Evolutionary conservation across 92 coral and sea anemone species (phyloP), one percentile per base, ranked within the genome.

Genomic region (Parazoanthus darwini): DNA sequence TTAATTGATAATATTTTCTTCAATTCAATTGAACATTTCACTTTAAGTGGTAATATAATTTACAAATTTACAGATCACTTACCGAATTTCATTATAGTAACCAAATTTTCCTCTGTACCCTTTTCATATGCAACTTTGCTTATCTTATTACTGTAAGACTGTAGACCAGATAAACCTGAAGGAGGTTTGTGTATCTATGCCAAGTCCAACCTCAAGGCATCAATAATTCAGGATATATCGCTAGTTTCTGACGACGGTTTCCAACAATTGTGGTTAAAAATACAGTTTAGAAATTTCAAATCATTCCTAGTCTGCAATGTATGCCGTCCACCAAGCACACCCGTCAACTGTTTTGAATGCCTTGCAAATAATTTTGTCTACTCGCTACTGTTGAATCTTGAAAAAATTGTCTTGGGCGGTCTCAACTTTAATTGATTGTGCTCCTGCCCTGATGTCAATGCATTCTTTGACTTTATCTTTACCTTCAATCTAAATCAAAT

Each of bases 251-350:
- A 78, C 54, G 85, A 79, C 67, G 90, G 85, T 42, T 88, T 88
- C 33, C 33, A 29, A 29, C 33, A 29, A 29, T 29, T 29, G 33
- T 29, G 33, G 33, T 29, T 29, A 29, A 44, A 86, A 88, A 72
- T 86, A 15, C 92, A 90, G 81, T 90, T 90, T 46, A 90, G 88
- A 81, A 80, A 82, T 75, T 66, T 35, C 58, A 90, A 90, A 65
- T 73, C 88, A 50, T 90, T 90, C 78, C 85, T 90, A 23, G 76
- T 90, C 79, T 90, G 90, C 71, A 90, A 87, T 70, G 86, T 88
- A 26, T 91, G 87, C 20, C 74, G 86, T 70, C 93, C 93, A 65
- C 93, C 93, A 15, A 46, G 86, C 33, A 87, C 93, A 65, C 82
- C 93, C 36, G 74, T 71, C 26, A 74, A 48, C 20, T 87, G 90